A percentile compares a stretch with the other conserved stretches of the same genome.
These are phyloP conservation scores for Melangyna quadrimaculata DNA, from an alignment of 2,888 invertebrate genomes.

Conservation along the genomic window DNA sequence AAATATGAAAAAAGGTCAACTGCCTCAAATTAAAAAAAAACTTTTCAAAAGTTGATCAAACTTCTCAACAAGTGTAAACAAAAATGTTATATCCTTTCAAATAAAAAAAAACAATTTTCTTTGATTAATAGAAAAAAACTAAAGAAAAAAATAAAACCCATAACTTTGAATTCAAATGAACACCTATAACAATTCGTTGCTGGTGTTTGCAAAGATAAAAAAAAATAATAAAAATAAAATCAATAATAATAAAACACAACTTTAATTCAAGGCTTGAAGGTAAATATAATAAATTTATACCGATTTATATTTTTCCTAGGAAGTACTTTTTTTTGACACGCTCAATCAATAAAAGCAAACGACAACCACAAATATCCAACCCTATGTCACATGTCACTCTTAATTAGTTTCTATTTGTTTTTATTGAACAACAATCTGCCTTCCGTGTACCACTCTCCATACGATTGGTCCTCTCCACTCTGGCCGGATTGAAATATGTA, in stretches of 20 bases:
- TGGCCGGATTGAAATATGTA: background rate
- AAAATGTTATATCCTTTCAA: background rate
- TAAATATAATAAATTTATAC: background rate
- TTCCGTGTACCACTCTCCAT: background rate
- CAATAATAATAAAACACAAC: background rate
- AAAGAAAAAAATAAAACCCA: background rate
- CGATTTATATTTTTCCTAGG: background rate
- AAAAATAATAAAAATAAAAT: background rate
- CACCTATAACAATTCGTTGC: background rate
- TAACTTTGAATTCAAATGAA: background rate
- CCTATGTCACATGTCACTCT: constrained; percentile 52
- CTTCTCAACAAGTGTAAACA: background rate
- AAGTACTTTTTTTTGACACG: background rate
- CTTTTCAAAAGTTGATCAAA: constrained; percentile 8
- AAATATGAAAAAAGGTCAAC: constrained; percentile 11
- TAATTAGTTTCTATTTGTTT: constrained; percentile 56
- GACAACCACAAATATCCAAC: constrained; percentile 26
- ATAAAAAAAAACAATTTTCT: background rate
- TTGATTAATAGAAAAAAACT: background rate
- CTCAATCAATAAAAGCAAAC: constrained; percentile 30
- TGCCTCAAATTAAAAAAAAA: background rate
- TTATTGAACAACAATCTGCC: constrained; percentile 12
- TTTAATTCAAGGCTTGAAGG: background rate
- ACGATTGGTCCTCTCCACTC: background rate
- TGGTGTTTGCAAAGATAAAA: background rate